These are phyloP conservation scores for Palythoa grandis DNA, from an alignment of 92 coral and sea anemone species.

Conservation along the genomic window DNA sequence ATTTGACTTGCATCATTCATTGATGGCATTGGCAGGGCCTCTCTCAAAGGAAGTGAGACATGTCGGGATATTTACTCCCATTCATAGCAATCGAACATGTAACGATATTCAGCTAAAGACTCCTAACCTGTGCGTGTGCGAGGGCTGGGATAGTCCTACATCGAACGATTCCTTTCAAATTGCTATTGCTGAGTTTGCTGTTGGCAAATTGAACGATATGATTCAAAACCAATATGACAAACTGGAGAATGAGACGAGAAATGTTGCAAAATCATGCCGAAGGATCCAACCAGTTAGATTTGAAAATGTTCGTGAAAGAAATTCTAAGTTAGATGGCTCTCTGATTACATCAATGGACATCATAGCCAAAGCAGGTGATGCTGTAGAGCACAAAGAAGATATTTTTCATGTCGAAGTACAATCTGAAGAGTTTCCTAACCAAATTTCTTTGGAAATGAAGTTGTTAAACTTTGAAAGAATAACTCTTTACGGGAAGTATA, in stretches of 20 bases:
- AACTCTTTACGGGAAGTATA: constrained; percentile 71
- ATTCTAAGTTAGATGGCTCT: constrained; percentile 58
- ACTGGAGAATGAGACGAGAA: background rate
- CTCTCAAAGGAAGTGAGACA: constrained; percentile 58
- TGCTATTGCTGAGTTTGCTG: constrained; percentile 86
- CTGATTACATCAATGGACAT: constrained; percentile 61
- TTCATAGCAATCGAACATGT: constrained; percentile 69
- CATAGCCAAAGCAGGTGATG: constrained; percentile 54
- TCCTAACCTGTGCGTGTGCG: constrained; percentile 85
- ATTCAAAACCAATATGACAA: constrained; percentile 52
- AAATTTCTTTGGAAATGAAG: constrained; percentile 65
- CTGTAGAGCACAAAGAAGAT: constrained; percentile 60
- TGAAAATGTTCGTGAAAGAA: constrained; percentile 79
- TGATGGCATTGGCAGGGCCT: constrained; percentile 70
- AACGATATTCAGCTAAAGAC: constrained; percentile 70
- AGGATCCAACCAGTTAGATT: constrained; percentile 72
- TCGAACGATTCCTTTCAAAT: constrained; percentile 71
- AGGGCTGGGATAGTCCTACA: constrained; percentile 89
- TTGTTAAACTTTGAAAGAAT: constrained; percentile 76
- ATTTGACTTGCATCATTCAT: constrained; percentile 77
- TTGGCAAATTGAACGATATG: constrained; percentile 80
- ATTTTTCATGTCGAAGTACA: constrained; percentile 66
- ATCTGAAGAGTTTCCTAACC: constrained; percentile 52
- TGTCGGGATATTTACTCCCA: constrained; percentile 71
- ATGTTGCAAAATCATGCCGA: constrained; percentile 57